These are phyloP conservation scores for Athene cunicularia DNA, from an alignment of 2,113 vertebrate genomes.

Conservation along the genomic window DNA sequence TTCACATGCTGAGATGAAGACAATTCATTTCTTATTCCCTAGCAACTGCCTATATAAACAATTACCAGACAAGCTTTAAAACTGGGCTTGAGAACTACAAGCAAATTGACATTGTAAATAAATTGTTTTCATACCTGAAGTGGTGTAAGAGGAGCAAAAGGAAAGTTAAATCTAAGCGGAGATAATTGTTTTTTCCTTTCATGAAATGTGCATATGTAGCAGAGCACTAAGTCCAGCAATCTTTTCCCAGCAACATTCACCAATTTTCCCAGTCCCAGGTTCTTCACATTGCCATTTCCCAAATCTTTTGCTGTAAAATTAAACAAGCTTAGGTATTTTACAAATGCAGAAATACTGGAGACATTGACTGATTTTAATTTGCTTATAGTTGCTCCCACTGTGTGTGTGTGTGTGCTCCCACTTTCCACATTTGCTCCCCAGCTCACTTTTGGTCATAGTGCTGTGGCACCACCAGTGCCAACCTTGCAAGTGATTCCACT, in stretches of 20 bases:
- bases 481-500: accelerated
- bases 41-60: slow-evolving; percentile 23
- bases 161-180: not conserved
- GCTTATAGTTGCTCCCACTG: not conserved
- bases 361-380: not conserved
- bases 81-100: not conserved
- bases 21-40: slow-evolving; percentile 21
- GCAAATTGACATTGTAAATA: not conserved
- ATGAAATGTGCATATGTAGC: not conserved
- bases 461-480: accelerated
- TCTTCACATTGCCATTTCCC: not conserved
- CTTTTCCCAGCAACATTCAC: not conserved
- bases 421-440: not conserved
- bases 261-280: not conserved
- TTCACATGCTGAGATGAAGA: not conserved
- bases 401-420: not conserved
- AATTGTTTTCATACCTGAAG: not conserved
- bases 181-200: not conserved
- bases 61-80: not conserved
- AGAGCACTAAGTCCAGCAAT: not conserved
- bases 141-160: not conserved
- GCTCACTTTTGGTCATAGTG: not conserved
- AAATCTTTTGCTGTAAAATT: not conserved
- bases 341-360: not conserved
- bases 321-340: not conserved